These are phyloP conservation scores for Nemoura dubitans DNA, from an alignment of 2,888 invertebrate species.

Conservation along the genomic window DNA sequence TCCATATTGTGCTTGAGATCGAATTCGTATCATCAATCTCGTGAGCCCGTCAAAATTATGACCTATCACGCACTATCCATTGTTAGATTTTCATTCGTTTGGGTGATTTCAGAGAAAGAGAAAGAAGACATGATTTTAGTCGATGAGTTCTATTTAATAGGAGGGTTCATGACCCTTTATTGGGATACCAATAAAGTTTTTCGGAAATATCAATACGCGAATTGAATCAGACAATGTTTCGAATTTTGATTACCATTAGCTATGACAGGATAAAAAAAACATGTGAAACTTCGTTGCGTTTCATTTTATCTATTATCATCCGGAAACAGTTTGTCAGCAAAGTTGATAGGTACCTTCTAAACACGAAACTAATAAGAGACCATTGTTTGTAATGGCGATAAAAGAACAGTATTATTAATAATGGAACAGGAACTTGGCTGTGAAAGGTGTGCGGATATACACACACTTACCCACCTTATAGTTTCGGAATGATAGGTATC, in stretches of 20 bases:
- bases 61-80: background rate
- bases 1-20: background rate
- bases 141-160: background rate
- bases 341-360: background rate
- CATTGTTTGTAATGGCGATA: background rate
- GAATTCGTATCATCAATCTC: background rate
- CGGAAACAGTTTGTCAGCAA: background rate
- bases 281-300: background rate
- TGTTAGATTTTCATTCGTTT: background rate
- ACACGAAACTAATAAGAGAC: conserved; percentile 2
- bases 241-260: no score
- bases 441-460: conserved; percentile 1
- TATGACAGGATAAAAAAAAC: background rate
- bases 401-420: background rate
- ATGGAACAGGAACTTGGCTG: background rate
- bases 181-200: background rate
- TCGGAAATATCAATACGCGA: conserved; percentile 17
- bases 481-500: background rate
- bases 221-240: background rate
- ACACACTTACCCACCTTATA: background rate
- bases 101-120: background rate
- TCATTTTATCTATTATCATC: background rate
- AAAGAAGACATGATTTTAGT: background rate
- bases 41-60: background rate
- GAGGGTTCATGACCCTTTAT: conserved; percentile 7